Evolutionary conservation across 2,888 invertebrate genomes (phyloP).

Genomic region (Autographa pulchrina): DNA sequence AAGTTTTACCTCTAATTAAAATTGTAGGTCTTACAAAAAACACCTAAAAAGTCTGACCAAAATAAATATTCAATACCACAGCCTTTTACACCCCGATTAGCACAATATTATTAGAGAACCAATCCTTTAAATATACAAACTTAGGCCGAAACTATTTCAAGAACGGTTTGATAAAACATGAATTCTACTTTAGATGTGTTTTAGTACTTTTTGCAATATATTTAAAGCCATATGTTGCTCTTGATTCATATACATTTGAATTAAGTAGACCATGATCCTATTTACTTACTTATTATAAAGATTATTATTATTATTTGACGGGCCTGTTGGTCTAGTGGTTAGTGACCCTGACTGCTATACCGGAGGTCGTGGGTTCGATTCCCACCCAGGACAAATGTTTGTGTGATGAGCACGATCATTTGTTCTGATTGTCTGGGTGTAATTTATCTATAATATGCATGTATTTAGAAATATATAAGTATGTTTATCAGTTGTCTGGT

Average conservation of each 20-base stretch:
- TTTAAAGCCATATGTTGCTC: slow-evolving; percentile 46
- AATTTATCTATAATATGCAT: no score
- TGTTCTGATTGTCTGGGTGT: no score
- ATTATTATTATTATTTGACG: no score
- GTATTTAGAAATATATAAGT: no score
- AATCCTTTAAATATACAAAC: slow-evolving; percentile 39
- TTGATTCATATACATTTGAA: slow-evolving; percentile 40
- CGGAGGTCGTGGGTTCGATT: no score
- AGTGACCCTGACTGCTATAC: no score
- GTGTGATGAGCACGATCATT: no score
- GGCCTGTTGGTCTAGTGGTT: no score
- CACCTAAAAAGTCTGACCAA: slow-evolving; percentile 24
- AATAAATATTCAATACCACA: slow-evolving; percentile 47
- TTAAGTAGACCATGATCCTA: slow-evolving; percentile 29
- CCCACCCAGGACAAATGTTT: no score
- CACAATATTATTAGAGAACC: slow-evolving; percentile 45
- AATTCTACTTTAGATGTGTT: slow-evolving; percentile 28
- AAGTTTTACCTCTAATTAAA: slow-evolving; percentile 37
- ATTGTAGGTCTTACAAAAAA: slow-evolving; percentile 19
- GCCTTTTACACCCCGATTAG: slow-evolving; percentile 51
- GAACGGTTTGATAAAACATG: slow-evolving; percentile 30
- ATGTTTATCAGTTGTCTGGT: no score
- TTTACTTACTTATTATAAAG: neutral
- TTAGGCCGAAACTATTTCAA: slow-evolving; percentile 43
- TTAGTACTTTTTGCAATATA: slow-evolving; percentile 34